phyloP scores from a whole-genome alignment of 64 coral and sea anemone genomes.

The Pocillopora verrucosa region DNA sequence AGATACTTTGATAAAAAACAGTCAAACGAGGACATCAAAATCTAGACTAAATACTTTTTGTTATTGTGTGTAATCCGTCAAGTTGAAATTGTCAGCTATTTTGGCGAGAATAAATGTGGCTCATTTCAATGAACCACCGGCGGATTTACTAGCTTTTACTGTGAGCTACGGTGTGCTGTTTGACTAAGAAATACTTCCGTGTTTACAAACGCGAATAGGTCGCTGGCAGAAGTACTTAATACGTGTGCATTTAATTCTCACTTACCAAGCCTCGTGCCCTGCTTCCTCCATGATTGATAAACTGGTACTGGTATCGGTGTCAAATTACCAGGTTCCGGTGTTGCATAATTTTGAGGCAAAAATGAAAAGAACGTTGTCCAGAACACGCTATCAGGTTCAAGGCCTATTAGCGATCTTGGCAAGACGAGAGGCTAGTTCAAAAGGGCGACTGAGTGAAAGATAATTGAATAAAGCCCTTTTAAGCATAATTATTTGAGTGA shows the following conservation, averaged over 20 bases:
- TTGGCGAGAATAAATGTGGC: constrained; percentile 5
- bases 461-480: neutral
- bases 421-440: neutral
- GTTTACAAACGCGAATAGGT: neutral
- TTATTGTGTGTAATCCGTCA: neutral
- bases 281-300: no score
- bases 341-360: constrained; percentile 1
- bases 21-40: no score
- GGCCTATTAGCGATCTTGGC: neutral
- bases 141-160: constrained; percentile 6
- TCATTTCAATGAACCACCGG: neutral
- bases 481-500: constrained; percentile 10
- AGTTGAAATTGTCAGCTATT: neutral
- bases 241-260: neutral
- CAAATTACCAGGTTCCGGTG: neutral
- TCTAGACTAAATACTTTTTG: constrained; percentile 2
- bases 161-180: neutral
- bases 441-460: neutral
- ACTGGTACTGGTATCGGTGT: neutral
- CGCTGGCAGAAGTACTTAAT: neutral
- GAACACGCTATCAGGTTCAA: neutral
- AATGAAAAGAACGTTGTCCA: constrained; percentile 11
- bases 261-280: neutral
- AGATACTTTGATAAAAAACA: no score
- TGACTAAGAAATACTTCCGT: neutral